phyloP scores from a whole-genome alignment of 2,113 vertebrate species.

The Fulmarus glacialis region DNA sequence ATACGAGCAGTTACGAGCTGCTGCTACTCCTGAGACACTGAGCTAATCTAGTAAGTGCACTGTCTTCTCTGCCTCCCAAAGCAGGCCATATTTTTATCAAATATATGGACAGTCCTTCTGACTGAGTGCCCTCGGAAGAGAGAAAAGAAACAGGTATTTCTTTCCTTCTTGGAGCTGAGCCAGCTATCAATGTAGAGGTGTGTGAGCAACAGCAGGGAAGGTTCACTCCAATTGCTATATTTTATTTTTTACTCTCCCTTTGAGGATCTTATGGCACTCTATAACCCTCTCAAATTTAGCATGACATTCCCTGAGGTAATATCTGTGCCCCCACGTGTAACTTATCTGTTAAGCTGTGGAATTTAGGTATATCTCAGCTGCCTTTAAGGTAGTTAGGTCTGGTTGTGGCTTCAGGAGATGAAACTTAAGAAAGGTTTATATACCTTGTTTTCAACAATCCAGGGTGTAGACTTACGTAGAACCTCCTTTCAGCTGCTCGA shows the following conservation, averaged over 20 bases:
- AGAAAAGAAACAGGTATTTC: not conserved
- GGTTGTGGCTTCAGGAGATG: not conserved
- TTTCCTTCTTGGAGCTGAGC: not conserved
- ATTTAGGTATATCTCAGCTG: not conserved
- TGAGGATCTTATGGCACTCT: not conserved
- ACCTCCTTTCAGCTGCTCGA: not conserved
- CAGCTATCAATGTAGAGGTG: not conserved
- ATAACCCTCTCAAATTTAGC: not conserved
- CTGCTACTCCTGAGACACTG: not conserved
- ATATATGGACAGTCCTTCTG: not conserved
- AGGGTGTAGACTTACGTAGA: not conserved
- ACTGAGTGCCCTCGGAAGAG: not conserved
- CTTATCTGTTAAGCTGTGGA: not conserved
- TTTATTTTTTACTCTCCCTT: not conserved
- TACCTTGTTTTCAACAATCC: not conserved
- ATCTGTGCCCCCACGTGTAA: not conserved
- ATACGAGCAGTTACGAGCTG: not conserved
- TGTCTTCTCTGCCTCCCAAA: not conserved
- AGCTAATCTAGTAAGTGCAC: not conserved
- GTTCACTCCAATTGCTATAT: not conserved
- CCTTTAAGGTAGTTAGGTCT: not conserved
- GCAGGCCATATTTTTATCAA: not conserved
- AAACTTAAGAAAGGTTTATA: not conserved
- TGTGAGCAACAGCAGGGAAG: not conserved
- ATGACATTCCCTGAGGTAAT: not conserved